Evolutionary conservation across 1,140 invertebrate genomes (phyloP).

Genomic region (Diachasma alloeum): DNA sequence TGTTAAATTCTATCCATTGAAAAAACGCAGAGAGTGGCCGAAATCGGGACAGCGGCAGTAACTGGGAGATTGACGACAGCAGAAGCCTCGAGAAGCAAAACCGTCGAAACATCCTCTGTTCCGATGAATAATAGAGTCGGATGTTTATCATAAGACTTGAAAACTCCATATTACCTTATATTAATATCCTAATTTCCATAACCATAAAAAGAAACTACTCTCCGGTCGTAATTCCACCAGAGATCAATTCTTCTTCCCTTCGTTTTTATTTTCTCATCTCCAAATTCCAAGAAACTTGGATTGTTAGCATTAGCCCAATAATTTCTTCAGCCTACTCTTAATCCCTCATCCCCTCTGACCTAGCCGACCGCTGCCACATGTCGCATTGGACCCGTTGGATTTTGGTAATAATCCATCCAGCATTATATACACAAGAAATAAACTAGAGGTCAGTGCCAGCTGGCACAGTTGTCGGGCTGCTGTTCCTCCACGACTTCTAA

Average conservation of each 20-base stretch:
- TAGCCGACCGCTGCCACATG: not conserved
- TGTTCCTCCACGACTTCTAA: conserved; percentile 32
- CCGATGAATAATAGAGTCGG: no score
- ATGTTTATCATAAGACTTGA: no score
- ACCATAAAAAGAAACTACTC: not conserved
- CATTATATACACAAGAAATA: conserved; percentile 13
- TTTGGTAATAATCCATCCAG: not conserved
- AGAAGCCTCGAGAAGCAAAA: no score
- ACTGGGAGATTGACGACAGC: no score
- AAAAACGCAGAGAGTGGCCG: no score
- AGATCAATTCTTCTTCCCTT: not conserved
- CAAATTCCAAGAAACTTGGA: not conserved
- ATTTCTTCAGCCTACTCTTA: not conserved
- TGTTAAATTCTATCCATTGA: no score
- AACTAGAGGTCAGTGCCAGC: conserved; percentile 36
- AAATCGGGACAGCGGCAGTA: no score
- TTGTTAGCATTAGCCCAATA: not conserved
- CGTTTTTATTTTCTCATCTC: not conserved
- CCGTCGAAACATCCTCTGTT: no score
- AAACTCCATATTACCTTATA: no score
- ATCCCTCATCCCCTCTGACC: not conserved
- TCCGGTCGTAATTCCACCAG: not conserved
- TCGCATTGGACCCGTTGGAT: not conserved
- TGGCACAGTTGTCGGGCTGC: conserved; percentile 54
- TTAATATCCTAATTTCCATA: no score